These are phyloP conservation scores for Phrynocephalus vlangalii DNA, from an alignment of 2,797 vertebrate species.

Conservation along the genomic window DNA sequence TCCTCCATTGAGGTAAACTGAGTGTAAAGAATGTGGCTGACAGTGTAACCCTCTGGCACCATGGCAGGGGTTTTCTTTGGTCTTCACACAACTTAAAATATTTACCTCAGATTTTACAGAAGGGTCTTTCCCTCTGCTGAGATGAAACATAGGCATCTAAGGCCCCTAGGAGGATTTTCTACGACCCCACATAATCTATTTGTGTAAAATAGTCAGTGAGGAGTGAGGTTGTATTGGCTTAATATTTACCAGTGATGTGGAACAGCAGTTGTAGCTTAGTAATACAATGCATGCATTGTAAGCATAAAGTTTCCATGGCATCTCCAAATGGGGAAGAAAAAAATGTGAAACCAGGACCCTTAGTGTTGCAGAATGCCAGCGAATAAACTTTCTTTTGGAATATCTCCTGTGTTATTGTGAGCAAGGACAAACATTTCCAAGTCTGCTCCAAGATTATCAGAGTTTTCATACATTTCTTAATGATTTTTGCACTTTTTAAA, in stretches of 20 bases:
- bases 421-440: too few relatives aligned
- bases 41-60: background rate
- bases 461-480: too few relatives aligned
- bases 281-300: background rate
- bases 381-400: background rate
- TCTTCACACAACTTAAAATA: rapidly evolving
- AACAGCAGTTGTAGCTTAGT: background rate
- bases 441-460: too few relatives aligned
- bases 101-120: background rate
- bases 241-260: background rate
- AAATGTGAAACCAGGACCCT: background rate
- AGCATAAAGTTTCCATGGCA: background rate
- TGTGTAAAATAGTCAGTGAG: background rate
- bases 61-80: background rate
- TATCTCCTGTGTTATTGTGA: too few relatives aligned
- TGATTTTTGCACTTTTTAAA: too few relatives aligned
- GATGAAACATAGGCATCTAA: slow-evolving; percentile 29
- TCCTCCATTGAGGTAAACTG: slow-evolving; percentile 27
- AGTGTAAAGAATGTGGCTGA: background rate
- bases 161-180: background rate
- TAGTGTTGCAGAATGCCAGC: background rate
- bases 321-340: background rate
- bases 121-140: background rate
- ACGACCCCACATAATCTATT: background rate
- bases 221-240: background rate